A percentile compares a stretch with the other conserved stretches of the same genome.
These are phyloP conservation scores for Penelope pileata DNA, from an alignment of 2,113 vertebrate species.

Conservation along the genomic window DNA sequence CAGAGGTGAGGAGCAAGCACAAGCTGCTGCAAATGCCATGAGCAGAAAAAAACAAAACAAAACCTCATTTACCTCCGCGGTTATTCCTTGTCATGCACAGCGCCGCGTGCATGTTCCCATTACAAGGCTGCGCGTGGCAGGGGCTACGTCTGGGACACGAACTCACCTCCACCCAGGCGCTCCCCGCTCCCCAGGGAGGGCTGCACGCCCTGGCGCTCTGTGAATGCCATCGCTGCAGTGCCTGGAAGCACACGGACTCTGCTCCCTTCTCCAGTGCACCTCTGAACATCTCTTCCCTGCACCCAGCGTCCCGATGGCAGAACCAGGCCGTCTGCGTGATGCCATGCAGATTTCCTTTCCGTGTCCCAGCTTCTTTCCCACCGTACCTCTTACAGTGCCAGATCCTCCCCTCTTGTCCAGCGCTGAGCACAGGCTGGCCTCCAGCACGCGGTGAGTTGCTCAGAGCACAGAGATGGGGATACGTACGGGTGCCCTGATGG, in stretches of 20 bases:
- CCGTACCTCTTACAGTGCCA: accelerated
- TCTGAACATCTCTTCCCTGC: not conserved
- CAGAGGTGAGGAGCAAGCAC: accelerated
- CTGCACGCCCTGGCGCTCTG: accelerated
- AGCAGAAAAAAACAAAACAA: not conserved
- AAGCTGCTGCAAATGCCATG: not conserved
- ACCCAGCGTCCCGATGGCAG: not conserved
- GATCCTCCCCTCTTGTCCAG: not conserved
- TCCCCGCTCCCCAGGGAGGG: accelerated
- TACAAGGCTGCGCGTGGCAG: accelerated
- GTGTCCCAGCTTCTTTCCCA: accelerated
- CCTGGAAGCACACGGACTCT: not conserved
- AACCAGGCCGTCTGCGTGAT: accelerated
- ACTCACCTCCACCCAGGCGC: no score
- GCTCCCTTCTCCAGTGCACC: not conserved
- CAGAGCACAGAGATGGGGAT: accelerated
- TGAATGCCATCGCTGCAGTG: not conserved
- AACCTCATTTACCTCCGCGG: conserved; percentile 49
- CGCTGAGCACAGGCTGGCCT: accelerated
- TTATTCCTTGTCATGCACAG: not conserved
- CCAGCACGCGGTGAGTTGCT: accelerated
- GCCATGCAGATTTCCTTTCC: accelerated
- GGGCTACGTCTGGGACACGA: not conserved
- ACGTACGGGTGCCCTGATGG: accelerated
- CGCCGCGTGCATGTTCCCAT: not conserved